Evolutionary conservation across 1,140 invertebrate species (phyloP).

Genomic region (Fopius arisanus): DNA sequence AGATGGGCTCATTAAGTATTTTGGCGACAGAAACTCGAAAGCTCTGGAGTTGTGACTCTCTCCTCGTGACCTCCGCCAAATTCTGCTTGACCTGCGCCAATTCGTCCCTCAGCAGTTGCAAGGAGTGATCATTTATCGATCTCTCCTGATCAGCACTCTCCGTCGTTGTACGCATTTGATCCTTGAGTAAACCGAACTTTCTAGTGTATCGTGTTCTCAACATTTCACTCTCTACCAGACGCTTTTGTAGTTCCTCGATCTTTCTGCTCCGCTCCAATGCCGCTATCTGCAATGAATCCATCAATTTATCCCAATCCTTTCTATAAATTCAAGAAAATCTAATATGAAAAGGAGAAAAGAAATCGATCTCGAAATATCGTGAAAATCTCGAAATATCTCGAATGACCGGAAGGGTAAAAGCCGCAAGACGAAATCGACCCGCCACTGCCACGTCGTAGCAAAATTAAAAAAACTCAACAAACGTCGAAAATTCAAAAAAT

Average conservation of each 20-base stretch:
- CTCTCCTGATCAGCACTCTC: slow-evolving; percentile 76
- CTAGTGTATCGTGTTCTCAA: slow-evolving; percentile 74
- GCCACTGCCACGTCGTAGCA: no score
- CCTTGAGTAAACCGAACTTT: slow-evolving; percentile 76
- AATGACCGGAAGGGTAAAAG: no score
- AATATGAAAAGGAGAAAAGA: no score
- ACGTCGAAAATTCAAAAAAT: no score
- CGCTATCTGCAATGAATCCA: slow-evolving; percentile 71
- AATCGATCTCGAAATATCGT: no score
- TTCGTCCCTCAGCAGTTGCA: slow-evolving; percentile 75
- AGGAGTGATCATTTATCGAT: slow-evolving; percentile 73
- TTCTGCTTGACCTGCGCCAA: slow-evolving; percentile 75
- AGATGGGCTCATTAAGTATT: slow-evolving; percentile 72
- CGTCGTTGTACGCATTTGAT: slow-evolving; percentile 70
- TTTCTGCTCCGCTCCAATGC: slow-evolving; percentile 82
- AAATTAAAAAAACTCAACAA: no score
- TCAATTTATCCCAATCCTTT: neutral
- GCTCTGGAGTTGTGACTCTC: slow-evolving; percentile 75
- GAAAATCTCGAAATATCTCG: no score
- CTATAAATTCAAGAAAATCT: no score
- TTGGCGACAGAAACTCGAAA: slow-evolving; percentile 75
- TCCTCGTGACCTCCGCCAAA: slow-evolving; percentile 74
- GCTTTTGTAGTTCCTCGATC: slow-evolving; percentile 83
- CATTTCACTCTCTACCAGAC: slow-evolving; percentile 76
- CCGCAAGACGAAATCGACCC: no score